Evolutionary conservation across 1,140 invertebrate genomes (phyloP), one percentile per base, ranked within the genome.

Genomic region (Drosophila santomea): DNA sequence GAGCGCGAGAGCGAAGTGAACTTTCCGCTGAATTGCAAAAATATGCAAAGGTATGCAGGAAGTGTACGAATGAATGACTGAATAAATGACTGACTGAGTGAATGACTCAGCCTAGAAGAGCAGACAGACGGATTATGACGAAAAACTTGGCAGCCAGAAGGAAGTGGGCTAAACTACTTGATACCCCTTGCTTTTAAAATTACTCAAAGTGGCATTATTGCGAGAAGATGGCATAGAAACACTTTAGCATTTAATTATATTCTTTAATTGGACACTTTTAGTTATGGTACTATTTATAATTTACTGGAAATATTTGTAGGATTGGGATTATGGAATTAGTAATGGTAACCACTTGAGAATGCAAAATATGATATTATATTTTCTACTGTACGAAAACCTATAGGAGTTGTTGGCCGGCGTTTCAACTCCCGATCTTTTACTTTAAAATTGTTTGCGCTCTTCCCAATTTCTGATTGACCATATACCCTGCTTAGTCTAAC

Each of bases 11-110:
- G 60, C 50, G 78, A 69, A 86, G 78, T 56, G 58, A 86, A 86
- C 79, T 88, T 86, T 82, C 71, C 83, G 79, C 83, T 83, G 84
- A 88, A 88, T 89, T 88, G 84, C 84, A 88, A 83, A 88, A 88
- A 88, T 88, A 88, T 88, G 84, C 83, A 88, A 88, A 88, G 83
- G 79, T 88, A 89, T 80, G 74, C 74, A 61, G 63, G 66, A 73
- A 80, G 73, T 59, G 61, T 59, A 62, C 69, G 60, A 66, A 50
- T 61, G 43, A 57, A 57, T 75, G 72, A 75, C 68, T 68, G 78
- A 54, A 47, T 82, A 74, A 61, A 55, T 62, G 58, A 47, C 11
- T 78, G 79, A 69, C 15, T 67, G 64, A 68, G 10, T 67, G 48
- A 68, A 47, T 71, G 67, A 71, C 48, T 56, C 28, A 15, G 63